Conservation (phyloP, 2,113 vertebrate species). For the Muscicapa adusta region DNA sequence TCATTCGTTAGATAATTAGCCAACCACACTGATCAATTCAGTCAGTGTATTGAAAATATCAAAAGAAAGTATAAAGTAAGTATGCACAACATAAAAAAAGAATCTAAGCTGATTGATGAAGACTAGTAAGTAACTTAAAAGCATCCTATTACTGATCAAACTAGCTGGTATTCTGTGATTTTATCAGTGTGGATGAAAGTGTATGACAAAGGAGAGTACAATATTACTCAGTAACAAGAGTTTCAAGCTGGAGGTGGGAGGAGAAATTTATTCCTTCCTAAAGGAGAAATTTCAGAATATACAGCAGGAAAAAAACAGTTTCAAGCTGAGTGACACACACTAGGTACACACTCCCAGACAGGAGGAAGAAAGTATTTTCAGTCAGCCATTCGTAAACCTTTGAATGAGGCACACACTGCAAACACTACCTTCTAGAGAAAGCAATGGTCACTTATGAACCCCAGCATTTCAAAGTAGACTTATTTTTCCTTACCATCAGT, state of each 20-base stretch:
- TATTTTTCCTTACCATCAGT: neutral
- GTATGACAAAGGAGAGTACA: neutral
- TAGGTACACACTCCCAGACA: neutral
- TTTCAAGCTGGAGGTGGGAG: accelerated
- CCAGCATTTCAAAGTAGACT: neutral
- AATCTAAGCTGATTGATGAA: neutral
- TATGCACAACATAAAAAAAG: neutral
- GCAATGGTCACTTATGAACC: neutral
- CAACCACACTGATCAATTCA: neutral
- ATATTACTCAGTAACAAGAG: neutral
- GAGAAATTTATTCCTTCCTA: neutral
- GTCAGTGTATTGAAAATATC: neutral
- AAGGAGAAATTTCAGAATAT: neutral
- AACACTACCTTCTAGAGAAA: neutral
- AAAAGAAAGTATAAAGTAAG: neutral
- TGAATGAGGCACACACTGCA: neutral
- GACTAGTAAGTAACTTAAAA: neutral
- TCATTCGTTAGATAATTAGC: neutral
- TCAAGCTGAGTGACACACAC: neutral
- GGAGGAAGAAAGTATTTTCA: neutral
- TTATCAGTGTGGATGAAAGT: neutral
- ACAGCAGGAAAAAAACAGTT: neutral
- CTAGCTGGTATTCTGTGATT: neutral
- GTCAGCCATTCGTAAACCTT: neutral
- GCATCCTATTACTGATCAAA: neutral